phyloP scores from a whole-genome alignment of 2,888 invertebrate genomes.

The Tubulanus polymorphus region DNA sequence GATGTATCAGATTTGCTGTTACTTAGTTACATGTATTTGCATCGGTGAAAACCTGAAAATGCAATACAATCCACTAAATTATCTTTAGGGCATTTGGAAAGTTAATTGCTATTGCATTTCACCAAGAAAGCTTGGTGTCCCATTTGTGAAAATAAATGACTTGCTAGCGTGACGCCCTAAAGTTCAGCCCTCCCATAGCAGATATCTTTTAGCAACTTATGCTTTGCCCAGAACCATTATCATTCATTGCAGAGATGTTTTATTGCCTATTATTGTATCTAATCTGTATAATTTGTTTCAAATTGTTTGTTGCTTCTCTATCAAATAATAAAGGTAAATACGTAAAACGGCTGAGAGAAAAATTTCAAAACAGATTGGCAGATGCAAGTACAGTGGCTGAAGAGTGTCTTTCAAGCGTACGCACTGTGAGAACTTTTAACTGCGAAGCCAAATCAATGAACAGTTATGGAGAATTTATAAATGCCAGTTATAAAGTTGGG shows the following conservation, averaged over 20 bases:
- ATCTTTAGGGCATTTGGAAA: too few relatives aligned
- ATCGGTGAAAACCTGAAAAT: too few relatives aligned
- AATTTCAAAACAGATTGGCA: slow-evolving; percentile 48
- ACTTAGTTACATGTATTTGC: too few relatives aligned
- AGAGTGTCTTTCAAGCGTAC: slow-evolving; percentile 43
- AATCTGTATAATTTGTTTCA: slow-evolving; percentile 1
- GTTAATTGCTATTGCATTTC: too few relatives aligned
- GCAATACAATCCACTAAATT: too few relatives aligned
- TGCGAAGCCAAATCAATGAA: slow-evolving; percentile 35
- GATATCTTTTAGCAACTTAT: not conserved
- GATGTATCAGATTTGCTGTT: too few relatives aligned
- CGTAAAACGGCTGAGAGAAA: slow-evolving; percentile 39
- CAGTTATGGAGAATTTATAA: slow-evolving; percentile 33
- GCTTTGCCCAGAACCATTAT: slow-evolving; percentile 2
- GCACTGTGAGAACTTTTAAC: slow-evolving; percentile 47
- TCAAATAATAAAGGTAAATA: slow-evolving; percentile 35
- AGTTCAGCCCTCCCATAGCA: too few relatives aligned
- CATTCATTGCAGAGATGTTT: not conserved
- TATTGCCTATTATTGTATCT: not conserved
- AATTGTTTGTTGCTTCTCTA: not conserved
- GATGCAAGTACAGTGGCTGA: slow-evolving; percentile 48
- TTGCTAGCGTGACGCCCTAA: too few relatives aligned
- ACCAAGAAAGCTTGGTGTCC: too few relatives aligned
- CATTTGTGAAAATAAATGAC: too few relatives aligned
- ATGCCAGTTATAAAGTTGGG: slow-evolving; percentile 42